Percentiles rank a stretch among this genome's conserved stretches.
Evolutionary conservation across 2,888 invertebrate species (phyloP).

Genomic region (Mesochorus sp.): DNA sequence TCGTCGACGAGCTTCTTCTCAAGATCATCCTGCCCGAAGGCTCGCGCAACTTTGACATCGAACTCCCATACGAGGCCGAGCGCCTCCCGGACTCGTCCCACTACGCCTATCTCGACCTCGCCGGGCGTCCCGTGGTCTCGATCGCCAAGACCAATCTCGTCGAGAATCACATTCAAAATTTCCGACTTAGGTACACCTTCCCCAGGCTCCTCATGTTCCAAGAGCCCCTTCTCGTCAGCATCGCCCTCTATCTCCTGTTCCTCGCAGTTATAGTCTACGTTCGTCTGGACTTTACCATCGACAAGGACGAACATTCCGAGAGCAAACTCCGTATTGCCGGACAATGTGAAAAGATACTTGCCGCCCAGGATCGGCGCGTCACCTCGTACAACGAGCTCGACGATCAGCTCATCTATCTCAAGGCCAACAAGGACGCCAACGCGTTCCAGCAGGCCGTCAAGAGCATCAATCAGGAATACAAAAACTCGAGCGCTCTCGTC

Average conservation of each 20-base stretch:
- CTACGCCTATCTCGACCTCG: slow-evolving; percentile 97
- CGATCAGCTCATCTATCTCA: slow-evolving; percentile 85
- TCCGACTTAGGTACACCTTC: slow-evolving; percentile 95
- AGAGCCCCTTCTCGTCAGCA: slow-evolving; percentile 95
- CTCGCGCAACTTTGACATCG: slow-evolving; percentile 90
- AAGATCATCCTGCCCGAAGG: slow-evolving; percentile 98
- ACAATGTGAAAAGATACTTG: slow-evolving; percentile 84
- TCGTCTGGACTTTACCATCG: slow-evolving; percentile 97
- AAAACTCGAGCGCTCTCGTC: slow-evolving; percentile 84
- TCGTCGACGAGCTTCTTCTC: slow-evolving; percentile 93
- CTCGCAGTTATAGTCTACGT: slow-evolving; percentile 96
- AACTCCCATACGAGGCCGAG: slow-evolving; percentile 91
- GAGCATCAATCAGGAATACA: slow-evolving; percentile 85
- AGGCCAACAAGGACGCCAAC: slow-evolving; percentile 84
- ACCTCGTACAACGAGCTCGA: slow-evolving; percentile 85
- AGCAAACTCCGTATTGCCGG: slow-evolving; percentile 81
- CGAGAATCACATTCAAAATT: slow-evolving; percentile 97
- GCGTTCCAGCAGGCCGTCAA: slow-evolving; percentile 83
- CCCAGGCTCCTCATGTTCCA: slow-evolving; percentile 93
- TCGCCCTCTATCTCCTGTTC: slow-evolving; percentile 95
- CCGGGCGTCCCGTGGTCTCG: slow-evolving; percentile 94
- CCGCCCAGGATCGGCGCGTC: slow-evolving; percentile 85
- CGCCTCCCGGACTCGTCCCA: slow-evolving; percentile 90
- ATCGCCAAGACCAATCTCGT: slow-evolving; percentile 93
- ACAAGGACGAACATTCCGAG: slow-evolving; percentile 86